A percentile compares a stretch with the other conserved stretches of the same genome.
Evolutionary conservation across 2,797 vertebrate genomes (phyloP).

Genomic region (Sandelia bainsii): DNA sequence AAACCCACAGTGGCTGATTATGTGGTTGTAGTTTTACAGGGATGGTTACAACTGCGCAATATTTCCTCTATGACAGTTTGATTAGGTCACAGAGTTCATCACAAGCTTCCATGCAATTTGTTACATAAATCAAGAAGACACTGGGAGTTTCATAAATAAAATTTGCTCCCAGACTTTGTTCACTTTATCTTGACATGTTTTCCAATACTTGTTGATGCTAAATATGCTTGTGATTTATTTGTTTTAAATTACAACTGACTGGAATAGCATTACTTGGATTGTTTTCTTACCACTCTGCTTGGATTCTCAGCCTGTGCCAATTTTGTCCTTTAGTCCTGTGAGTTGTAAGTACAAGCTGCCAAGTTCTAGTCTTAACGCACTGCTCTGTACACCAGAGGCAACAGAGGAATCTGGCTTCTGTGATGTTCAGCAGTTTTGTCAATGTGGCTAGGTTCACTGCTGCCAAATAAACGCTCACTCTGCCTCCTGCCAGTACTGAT

Average conservation of each 20-base stretch:
- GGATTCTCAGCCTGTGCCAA: slow-evolving; percentile 42
- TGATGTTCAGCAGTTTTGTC: slow-evolving; percentile 71
- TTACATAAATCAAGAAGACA: slow-evolving; percentile 14
- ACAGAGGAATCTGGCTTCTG: slow-evolving; percentile 61
- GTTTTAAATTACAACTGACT: slow-evolving; percentile 52
- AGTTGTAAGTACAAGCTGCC: slow-evolving; percentile 54
- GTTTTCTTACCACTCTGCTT: slow-evolving; percentile 12
- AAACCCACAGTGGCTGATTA: slow-evolving; percentile 62
- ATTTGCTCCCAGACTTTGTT: slow-evolving; percentile 27
- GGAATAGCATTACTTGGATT: slow-evolving; percentile 4
- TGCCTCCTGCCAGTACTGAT: slow-evolving; percentile 64
- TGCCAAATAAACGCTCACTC: slow-evolving; percentile 67
- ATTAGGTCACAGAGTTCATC: slow-evolving; percentile 39
- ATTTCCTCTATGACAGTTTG: slow-evolving; percentile 26
- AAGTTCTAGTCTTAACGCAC: slow-evolving; percentile 59
- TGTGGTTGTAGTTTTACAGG: slow-evolving; percentile 43
- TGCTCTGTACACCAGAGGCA: slow-evolving; percentile 52
- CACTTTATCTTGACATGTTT: slow-evolving; percentile 30
- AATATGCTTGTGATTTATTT: slow-evolving; percentile 51
- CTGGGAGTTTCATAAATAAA: slow-evolving; percentile 9
- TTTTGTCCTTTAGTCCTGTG: slow-evolving; percentile 52
- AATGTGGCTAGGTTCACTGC: slow-evolving; percentile 35
- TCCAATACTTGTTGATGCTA: slow-evolving; percentile 40
- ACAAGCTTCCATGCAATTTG: slow-evolving; percentile 27
- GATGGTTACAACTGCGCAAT: slow-evolving; percentile 1